phyloP scores from a whole-genome alignment of 2,113 vertebrate genomes.

The Nyctibius bracteatus region DNA sequence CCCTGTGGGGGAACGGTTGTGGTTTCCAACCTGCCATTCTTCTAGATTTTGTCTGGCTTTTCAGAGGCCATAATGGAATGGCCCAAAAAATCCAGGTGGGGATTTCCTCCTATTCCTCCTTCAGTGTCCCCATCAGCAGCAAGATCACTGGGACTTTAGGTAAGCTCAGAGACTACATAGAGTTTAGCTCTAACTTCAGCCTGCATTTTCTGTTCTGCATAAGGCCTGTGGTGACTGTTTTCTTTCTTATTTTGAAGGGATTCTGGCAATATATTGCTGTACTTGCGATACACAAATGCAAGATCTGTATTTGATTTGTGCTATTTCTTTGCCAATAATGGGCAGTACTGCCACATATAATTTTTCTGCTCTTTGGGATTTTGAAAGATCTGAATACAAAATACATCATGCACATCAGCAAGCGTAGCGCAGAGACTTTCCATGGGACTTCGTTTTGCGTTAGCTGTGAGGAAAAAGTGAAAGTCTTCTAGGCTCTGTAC shows the following conservation, averaged over 20 bases:
- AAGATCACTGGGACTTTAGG: not conserved
- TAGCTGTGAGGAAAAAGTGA: not conserved
- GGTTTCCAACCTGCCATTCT: not conserved
- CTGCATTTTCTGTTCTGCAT: not conserved
- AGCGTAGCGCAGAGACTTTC: not conserved
- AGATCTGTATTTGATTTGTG: not conserved
- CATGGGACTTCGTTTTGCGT: not conserved
- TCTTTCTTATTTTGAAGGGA: not conserved
- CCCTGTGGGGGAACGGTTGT: accelerated
- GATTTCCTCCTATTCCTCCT: not conserved
- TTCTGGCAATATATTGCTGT: not conserved
- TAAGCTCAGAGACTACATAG: not conserved
- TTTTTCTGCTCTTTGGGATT: not conserved
- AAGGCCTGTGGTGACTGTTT: not conserved
- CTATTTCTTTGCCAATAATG: not conserved
- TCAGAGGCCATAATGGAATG: not conserved
- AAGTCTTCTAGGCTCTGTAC: not conserved
- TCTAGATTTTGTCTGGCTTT: not conserved
- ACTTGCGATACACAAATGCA: not conserved
- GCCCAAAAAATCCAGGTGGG: not conserved
- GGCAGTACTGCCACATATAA: not conserved
- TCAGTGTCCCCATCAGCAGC: not conserved
- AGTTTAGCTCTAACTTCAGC: not conserved
- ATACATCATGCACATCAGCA: not conserved
- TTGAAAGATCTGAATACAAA: not conserved